Percentiles rank a stretch among this genome's conserved stretches.
Evolutionary conservation across 2,888 invertebrate species (phyloP).

Genomic region (Leptinotarsa rubiginosa): DNA sequence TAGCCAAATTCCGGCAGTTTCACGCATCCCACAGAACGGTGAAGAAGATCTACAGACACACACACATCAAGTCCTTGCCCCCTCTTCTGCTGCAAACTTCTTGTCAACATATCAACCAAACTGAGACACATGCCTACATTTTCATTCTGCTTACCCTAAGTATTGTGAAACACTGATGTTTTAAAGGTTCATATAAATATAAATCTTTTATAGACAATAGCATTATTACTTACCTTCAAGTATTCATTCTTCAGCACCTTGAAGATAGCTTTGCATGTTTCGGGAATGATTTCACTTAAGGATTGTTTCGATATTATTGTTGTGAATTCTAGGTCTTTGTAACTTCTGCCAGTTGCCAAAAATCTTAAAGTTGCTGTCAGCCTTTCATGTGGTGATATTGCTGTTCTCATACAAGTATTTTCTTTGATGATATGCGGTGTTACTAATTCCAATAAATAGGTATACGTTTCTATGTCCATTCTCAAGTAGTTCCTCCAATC

Average conservation of each 20-base stretch:
- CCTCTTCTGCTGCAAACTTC: conserved; percentile 7
- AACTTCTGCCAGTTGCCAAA: conserved; percentile 52
- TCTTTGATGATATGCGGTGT: conserved; percentile 38
- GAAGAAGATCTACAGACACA: conserved; percentile 2
- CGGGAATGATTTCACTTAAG: conserved; percentile 46
- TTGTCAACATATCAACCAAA: conserved; percentile 3
- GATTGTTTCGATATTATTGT: conserved; percentile 47
- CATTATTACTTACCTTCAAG: conserved; percentile 17
- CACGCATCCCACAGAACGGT: background rate
- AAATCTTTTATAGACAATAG: conserved; percentile 11
- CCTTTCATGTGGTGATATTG: conserved; percentile 51
- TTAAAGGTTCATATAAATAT: conserved; percentile 1
- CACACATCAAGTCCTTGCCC: background rate
- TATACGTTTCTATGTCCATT: conserved; percentile 46
- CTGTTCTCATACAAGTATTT: conserved; percentile 49
- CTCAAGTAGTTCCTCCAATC: conserved; percentile 45
- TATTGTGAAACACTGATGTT: conserved; percentile 5
- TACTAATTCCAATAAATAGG: conserved; percentile 37
- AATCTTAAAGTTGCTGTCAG: conserved; percentile 46
- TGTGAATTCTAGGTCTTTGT: conserved; percentile 49
- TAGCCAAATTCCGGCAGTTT: too few species aligned
- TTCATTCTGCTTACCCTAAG: conserved; percentile 3
- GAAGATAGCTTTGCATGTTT: conserved; percentile 30
- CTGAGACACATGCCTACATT: background rate
- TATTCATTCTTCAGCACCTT: conserved; percentile 25